phyloP scores from a whole-genome alignment of 2,888 invertebrate species.

The Eulithis testata region DNA sequence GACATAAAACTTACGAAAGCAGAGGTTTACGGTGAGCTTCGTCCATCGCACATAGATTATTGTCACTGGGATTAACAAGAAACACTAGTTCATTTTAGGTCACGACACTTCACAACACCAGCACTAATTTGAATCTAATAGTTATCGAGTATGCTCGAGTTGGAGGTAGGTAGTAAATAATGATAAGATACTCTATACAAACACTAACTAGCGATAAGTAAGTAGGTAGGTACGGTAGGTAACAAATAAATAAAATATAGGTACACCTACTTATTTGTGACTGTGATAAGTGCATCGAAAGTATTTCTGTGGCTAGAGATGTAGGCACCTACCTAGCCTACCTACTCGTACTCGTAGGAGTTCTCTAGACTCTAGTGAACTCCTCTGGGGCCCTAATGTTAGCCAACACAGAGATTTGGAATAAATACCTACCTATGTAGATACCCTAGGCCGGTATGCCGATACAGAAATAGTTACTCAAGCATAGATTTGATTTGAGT shows the following conservation, averaged over 20 bases:
- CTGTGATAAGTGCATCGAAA: slow-evolving; percentile 17
- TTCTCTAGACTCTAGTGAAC: too few relatives aligned
- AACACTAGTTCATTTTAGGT: slow-evolving; percentile 31
- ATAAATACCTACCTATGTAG: too few relatives aligned
- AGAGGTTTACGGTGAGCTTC: slow-evolving; percentile 64
- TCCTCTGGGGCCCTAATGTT: too few relatives aligned
- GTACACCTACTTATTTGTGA: too few relatives aligned
- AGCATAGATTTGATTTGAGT: too few relatives aligned
- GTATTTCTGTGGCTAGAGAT: neutral
- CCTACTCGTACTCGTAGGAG: too few relatives aligned
- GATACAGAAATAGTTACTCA: too few relatives aligned
- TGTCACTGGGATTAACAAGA: neutral
- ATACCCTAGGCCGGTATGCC: too few relatives aligned
- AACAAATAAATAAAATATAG: neutral
- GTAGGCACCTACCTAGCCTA: too few relatives aligned
- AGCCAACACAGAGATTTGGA: too few relatives aligned
- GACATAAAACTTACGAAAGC: slow-evolving; percentile 61
- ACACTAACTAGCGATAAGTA: slow-evolving; percentile 27
- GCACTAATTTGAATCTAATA: slow-evolving; percentile 57
- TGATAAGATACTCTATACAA: slow-evolving; percentile 34
- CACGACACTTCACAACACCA: slow-evolving; percentile 30
- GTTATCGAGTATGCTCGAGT: slow-evolving; percentile 38
- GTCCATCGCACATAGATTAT: slow-evolving; percentile 50
- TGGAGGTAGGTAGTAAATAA: slow-evolving; percentile 32
- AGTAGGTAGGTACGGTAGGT: slow-evolving; percentile 3